Evolutionary conservation across 2,113 vertebrate species (phyloP).

Genomic region (Syngnathus scovelli): DNA sequence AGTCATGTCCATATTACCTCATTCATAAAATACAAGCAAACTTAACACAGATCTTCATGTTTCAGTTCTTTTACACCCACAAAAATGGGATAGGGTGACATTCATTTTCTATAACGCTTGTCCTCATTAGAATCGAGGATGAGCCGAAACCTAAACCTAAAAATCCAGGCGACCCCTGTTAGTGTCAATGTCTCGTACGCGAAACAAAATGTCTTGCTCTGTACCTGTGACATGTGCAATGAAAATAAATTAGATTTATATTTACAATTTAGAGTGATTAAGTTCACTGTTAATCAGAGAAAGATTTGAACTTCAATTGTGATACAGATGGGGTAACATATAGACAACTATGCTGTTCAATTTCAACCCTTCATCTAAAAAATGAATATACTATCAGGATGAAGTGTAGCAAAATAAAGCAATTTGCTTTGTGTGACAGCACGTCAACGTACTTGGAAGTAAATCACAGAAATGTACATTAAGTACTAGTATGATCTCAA

Average conservation of each 20-base stretch:
- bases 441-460: not conserved
- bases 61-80: not conserved
- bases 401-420: not conserved
- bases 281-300: too few relatives aligned
- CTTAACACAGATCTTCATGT: not conserved
- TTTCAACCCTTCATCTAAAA: not conserved
- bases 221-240: too few relatives aligned
- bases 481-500: conserved; percentile 5
- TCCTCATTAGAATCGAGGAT: not conserved
- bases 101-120: not conserved
- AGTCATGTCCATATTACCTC: not conserved
- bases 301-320: not conserved
- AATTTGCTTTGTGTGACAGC: not conserved
- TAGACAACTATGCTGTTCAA: not conserved
- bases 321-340: not conserved
- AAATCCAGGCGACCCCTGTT: too few relatives aligned
- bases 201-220: too few relatives aligned
- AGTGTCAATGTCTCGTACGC: too few relatives aligned
- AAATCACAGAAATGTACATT: not conserved
- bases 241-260: too few relatives aligned
- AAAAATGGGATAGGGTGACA: not conserved
- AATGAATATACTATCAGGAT: not conserved
- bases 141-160: not conserved
- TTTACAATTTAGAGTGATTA: too few relatives aligned
- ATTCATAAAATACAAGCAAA: not conserved